Percentiles rank a stretch among this genome's conserved stretches.
phyloP scores from a whole-genome alignment of 2,888 invertebrate species.

The Callyntrura guangdongensis region DNA sequence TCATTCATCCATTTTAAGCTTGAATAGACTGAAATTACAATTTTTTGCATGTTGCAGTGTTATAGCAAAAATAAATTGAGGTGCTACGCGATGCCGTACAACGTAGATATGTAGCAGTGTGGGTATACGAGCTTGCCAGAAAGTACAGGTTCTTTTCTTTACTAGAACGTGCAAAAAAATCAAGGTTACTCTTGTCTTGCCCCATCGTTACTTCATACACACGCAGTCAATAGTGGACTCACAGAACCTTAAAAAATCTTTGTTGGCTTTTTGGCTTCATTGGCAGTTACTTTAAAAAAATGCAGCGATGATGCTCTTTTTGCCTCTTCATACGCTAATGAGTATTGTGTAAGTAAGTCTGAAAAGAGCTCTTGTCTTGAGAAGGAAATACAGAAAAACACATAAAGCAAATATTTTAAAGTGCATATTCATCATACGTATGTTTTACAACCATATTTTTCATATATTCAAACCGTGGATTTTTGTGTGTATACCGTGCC shows the following conservation, averaged over 20 bases:
- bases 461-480: no score
- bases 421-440: no score
- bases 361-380: slow-evolving; percentile 12
- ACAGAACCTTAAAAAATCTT: not conserved
- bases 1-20: slow-evolving; percentile 59
- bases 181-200: slow-evolving; percentile 63
- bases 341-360: slow-evolving; percentile 69
- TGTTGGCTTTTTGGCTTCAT: slow-evolving; percentile 29
- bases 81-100: not conserved
- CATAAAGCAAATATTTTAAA: not conserved
- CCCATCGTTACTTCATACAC: slow-evolving; percentile 3
- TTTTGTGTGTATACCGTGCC: not conserved
- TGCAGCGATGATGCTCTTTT: not conserved
- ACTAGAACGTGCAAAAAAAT: slow-evolving; percentile 64
- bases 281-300: slow-evolving; percentile 9
- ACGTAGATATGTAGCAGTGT: no score
- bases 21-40: slow-evolving; percentile 32
- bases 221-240: not conserved
- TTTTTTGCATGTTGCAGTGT: slow-evolving; percentile 61
- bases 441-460: no score
- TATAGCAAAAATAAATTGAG: slow-evolving; percentile 19
- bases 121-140: not conserved
- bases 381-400: not conserved
- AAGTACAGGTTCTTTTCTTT: slow-evolving; percentile 26
- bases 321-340: slow-evolving; percentile 50